A percentile compares a stretch with the other conserved stretches of the same genome.
These are phyloP conservation scores for Epizoanthus illoricatus DNA, from an alignment of 92 coral and sea anemone species.

Conservation along the genomic window DNA sequence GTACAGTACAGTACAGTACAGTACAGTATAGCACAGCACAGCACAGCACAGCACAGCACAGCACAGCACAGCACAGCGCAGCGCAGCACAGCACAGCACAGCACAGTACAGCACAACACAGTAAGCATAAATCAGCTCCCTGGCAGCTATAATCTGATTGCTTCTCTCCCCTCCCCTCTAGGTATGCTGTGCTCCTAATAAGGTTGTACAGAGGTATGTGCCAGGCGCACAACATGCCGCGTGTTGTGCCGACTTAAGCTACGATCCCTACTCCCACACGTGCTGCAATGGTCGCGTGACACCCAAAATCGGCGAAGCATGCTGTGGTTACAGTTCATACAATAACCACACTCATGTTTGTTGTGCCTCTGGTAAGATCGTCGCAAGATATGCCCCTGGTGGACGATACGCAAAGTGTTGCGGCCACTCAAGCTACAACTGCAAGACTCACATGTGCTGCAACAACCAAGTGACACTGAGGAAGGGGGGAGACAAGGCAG, in stretches of 20 bases:
- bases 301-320: conserved; percentile 29
- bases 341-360: conserved; percentile 43
- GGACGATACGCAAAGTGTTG: conserved; percentile 43
- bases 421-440: conserved; percentile 29
- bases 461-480: not conserved
- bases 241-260: conserved; percentile 32
- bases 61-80: no score
- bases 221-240: conserved; percentile 32
- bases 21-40: no score
- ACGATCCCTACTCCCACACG: conserved; percentile 35
- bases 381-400: conserved; percentile 26
- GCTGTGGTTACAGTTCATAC: conserved; percentile 43
- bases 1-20: no score
- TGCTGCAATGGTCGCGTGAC: conserved; percentile 44
- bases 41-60: no score
- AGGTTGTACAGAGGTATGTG: conserved; percentile 10
- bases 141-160: not conserved
- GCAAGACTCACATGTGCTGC: conserved; percentile 43
- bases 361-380: conserved; percentile 20
- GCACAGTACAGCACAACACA: no score
- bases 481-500: conserved; percentile 36
- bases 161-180: not conserved
- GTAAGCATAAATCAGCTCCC: not conserved
- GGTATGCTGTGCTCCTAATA: conserved; percentile 37
- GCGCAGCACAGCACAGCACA: no score